Base-by-base conservation (phyloP, 92 coral and sea anemone genomes). In the Epizoanthus scotinus region DNA sequence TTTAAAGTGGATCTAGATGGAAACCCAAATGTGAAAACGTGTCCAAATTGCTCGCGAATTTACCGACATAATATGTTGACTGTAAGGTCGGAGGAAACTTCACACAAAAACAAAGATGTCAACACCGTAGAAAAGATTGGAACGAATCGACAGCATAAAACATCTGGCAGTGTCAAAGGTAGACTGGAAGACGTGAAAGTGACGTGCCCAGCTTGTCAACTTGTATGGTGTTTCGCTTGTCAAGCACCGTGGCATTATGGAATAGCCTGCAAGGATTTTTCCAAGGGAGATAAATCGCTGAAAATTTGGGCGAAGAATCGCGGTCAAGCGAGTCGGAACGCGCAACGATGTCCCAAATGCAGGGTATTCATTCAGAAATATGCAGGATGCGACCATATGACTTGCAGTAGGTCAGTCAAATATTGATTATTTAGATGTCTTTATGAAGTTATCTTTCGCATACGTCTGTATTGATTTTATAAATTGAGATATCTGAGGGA, bases 221-320 rank as follows among this genome's bases (percentile, higher is more conserved):
- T 92, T 26, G 92, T 92, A 6, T 92, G 97, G 97, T 92, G 97
- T 79, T 92, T 89, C 49, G 87, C 86, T 17, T 92, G 97, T 42
- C 97, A 92, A 72, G 92, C 97, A 0, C 97, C 97, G 2, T 92
- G 97, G 97, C 97, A 92, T 66, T 80, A 90, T 68, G 97, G 97
- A 3, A 79, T 92, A 64, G 81, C 77, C 19, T 92, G 97, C 82
- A 92, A 87, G 53, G 97, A 87, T 53, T 92, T 92, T 38, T 83
- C 92, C 49, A 85, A 85, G 38, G 97, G 97, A 0, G 97, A 92
- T 53, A 92, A 90, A 63, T 92, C 97, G 38, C 72, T 92, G 21
- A 92, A 90, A 79, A 92, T 92, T 10, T 92, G 97, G 97, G 97
- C 97, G 6, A 92, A 90, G 82, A 92, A 92, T 58, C 94, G 89